A percentile compares a stretch with the other conserved stretches of the same genome.
These are phyloP conservation scores for Opisthocomus hoazin DNA, from an alignment of 2,113 vertebrate genomes.

Conservation along the genomic window DNA sequence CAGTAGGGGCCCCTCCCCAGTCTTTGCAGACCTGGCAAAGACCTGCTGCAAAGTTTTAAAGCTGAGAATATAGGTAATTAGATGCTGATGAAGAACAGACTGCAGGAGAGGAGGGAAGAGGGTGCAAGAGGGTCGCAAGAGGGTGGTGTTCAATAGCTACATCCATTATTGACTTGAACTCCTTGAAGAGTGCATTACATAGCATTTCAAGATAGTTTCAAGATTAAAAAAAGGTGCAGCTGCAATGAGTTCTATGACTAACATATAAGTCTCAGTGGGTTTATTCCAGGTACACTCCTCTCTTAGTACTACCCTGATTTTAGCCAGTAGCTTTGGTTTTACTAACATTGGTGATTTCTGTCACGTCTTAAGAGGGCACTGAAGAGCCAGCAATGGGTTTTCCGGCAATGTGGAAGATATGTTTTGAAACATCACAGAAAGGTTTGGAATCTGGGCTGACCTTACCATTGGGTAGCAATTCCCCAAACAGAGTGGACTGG, in stretches of 20 bases:
- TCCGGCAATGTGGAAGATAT: not conserved
- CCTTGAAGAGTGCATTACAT: not conserved
- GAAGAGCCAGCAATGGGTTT: not conserved
- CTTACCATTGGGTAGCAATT: not conserved
- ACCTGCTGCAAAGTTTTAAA: not conserved
- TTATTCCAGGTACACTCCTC: not conserved
- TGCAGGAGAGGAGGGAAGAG: not conserved
- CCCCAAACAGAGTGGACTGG: not conserved
- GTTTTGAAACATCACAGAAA: not conserved
- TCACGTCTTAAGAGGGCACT: not conserved
- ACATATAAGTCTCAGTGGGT: not conserved
- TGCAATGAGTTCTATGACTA: not conserved
- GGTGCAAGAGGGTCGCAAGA: not conserved
- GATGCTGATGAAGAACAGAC: not conserved
- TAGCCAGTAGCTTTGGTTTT: not conserved
- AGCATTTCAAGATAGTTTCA: not conserved
- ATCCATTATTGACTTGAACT: not conserved
- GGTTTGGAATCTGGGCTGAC: not conserved
- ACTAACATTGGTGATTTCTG: not conserved
- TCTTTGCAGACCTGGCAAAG: not conserved
- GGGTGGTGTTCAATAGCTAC: not conserved
- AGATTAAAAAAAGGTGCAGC: not conserved
- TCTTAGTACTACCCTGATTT: not conserved
- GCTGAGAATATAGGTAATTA: not conserved
- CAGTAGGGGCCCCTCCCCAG: accelerated